Conservation (phyloP, 2,888 invertebrate species). For the Cheilosia grossa region DNA sequence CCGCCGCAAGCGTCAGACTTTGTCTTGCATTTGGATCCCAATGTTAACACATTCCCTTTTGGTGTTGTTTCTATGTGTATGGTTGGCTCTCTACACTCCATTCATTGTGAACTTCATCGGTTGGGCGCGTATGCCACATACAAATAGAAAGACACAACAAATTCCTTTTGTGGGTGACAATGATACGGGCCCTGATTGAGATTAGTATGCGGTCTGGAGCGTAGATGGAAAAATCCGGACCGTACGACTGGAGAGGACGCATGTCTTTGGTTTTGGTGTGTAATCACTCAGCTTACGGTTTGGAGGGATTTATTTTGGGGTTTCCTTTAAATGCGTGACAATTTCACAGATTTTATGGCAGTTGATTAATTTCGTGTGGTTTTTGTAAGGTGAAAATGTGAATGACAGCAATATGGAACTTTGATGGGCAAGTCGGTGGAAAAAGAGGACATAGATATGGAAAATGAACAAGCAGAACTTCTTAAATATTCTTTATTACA, state of each 20-base stretch:
- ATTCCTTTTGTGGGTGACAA: slow-evolving; percentile 60
- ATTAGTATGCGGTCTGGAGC: slow-evolving; percentile 40
- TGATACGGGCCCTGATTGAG: slow-evolving; percentile 61
- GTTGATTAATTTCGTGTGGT: slow-evolving; percentile 45
- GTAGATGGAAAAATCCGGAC: slow-evolving; percentile 18
- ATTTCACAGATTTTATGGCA: slow-evolving; percentile 46
- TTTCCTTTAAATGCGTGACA: slow-evolving; percentile 21
- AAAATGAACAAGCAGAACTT: too few species aligned
- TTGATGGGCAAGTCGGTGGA: not conserved
- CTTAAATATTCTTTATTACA: too few species aligned
- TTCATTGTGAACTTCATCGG: slow-evolving; percentile 31
- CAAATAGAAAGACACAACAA: slow-evolving; percentile 5
- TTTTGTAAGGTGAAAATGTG: slow-evolving; percentile 1
- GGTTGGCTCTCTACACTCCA: slow-evolving; percentile 32
- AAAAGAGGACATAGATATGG: too few species aligned
- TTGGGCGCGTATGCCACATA: slow-evolving; percentile 8
- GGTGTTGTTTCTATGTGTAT: slow-evolving; percentile 3
- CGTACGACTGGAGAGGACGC: slow-evolving; percentile 36
- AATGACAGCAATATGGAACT: not conserved
- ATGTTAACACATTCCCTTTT: slow-evolving; percentile 22
- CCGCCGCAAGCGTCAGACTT: slow-evolving; percentile 13
- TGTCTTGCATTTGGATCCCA: slow-evolving; percentile 37
- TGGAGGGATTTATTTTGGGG: slow-evolving; percentile 2
- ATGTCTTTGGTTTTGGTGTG: not conserved
- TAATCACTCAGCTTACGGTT: slow-evolving; percentile 32